Evolutionary conservation across 2,113 vertebrate genomes (phyloP).

Genomic region (Egretta garzetta): DNA sequence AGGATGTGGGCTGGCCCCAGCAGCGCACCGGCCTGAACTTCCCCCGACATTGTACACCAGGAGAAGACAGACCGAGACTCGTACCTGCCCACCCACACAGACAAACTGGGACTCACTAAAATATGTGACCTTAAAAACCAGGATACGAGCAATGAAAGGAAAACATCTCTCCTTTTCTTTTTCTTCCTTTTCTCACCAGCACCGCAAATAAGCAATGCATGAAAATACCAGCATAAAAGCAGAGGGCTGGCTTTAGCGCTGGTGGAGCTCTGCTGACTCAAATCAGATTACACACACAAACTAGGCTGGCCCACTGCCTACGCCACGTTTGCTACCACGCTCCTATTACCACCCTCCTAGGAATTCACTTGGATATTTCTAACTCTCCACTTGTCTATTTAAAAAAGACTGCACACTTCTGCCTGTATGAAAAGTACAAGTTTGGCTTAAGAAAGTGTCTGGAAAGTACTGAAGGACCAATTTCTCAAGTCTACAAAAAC

Average conservation of each 20-base stretch:
- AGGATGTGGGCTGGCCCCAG: conserved; percentile 75
- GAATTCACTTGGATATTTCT: neutral
- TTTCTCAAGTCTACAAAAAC: neutral
- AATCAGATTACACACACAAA: neutral
- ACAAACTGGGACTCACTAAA: conserved; percentile 17
- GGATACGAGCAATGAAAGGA: conserved; percentile 19
- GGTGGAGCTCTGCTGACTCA: neutral
- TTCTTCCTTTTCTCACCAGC: neutral
- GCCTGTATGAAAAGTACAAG: neutral
- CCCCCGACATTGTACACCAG: neutral
- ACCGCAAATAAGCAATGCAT: neutral
- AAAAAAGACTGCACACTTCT: neutral
- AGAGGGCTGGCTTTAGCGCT: neutral
- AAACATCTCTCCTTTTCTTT: conserved; percentile 8
- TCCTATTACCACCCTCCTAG: neutral
- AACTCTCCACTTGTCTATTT: neutral
- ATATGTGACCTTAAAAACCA: conserved; percentile 66
- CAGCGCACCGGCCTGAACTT: conserved; percentile 15
- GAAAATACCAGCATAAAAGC: neutral
- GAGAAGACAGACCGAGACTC: neutral
- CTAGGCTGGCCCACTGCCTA: neutral
- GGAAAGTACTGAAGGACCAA: neutral
- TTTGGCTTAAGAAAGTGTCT: neutral
- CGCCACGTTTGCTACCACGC: neutral
- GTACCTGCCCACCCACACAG: conserved; percentile 35